These are phyloP conservation scores for Euwallacea similis DNA, from an alignment of 1,140 invertebrate species.

Conservation along the genomic window DNA sequence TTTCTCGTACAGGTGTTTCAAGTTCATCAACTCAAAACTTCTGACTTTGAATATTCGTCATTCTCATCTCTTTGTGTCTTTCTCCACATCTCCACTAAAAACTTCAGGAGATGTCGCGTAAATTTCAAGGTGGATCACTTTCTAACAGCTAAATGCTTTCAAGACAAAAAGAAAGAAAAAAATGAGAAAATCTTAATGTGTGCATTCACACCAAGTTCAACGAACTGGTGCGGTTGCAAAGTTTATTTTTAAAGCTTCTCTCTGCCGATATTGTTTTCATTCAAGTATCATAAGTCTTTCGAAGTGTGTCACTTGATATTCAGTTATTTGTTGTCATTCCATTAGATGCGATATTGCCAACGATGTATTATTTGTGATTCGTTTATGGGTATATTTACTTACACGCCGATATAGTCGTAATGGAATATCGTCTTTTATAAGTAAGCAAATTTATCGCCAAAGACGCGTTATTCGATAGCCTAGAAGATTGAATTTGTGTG, in stretches of 20 bases:
- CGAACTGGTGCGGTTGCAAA: slow-evolving; percentile 25
- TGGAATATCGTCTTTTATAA: too few species aligned
- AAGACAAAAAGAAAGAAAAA: slow-evolving; percentile 9
- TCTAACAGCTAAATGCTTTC: slow-evolving; percentile 18
- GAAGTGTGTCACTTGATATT: slow-evolving; percentile 30
- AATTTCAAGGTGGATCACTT: slow-evolving; percentile 24
- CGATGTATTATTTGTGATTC: slow-evolving; percentile 5
- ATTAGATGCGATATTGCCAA: slow-evolving; percentile 8
- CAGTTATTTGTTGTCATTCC: slow-evolving; percentile 17
- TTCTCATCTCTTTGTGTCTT: not conserved
- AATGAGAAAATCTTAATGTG: slow-evolving; percentile 29
- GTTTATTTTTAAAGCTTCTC: slow-evolving; percentile 27
- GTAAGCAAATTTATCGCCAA: too few species aligned
- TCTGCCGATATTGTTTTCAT: slow-evolving; percentile 28
- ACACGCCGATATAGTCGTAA: not conserved
- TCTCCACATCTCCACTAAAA: not conserved
- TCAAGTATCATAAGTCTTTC: slow-evolving; percentile 20
- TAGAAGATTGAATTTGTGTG: too few species aligned
- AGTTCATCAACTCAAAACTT: too few species aligned
- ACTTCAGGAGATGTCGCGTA: slow-evolving; percentile 13
- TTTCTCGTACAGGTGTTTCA: too few species aligned
- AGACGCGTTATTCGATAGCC: too few species aligned
- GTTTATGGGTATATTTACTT: slow-evolving; percentile 8
- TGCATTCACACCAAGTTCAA: slow-evolving; percentile 28
- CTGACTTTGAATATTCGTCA: too few species aligned